Evolutionary conservation across 2,113 vertebrate species (phyloP), one percentile per base, ranked within the genome.

Genomic region (Nycticryphes semicollaris): DNA sequence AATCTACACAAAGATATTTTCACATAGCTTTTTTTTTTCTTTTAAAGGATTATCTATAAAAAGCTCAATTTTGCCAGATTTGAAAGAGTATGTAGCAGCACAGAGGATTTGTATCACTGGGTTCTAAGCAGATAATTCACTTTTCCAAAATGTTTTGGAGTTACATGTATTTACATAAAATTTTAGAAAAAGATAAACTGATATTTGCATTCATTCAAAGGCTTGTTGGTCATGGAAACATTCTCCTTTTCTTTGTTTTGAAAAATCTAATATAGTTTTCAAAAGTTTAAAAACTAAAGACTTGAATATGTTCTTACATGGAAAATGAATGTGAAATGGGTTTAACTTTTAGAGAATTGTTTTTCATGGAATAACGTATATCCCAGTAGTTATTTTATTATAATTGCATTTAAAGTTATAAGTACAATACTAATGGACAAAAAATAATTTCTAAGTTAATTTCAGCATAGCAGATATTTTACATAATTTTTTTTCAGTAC

Each of bases 381-480:
- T 51, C 35, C 33, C 22, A 62, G 6, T 80, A 56, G 33, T 57
- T 90, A 93, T 91, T 97, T 89, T 97, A 95, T 91, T 84, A 79
- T 90, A 84, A 39, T 90, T 96, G 12, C 25, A 94, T 97, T 95
- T 92, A 80, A 93, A 90, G 21, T 86, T 92, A 28, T 62, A 95
- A 50, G 18, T 35, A 92, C 50, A 91, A 87, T 95, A 72, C 13
- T 86, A 95, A 92, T 77, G 31, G 31, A 82, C 53, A 90, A 94
- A 90, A 54, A 53, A 51, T 93, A 18, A 88, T 95, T 91, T 93
- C 8, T 43, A 90, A 87, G 21, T 92, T 96, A 96, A 93, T 93
- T 96, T 89, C 27, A 73, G 41, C 24, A 82, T 56, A 92, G 16
- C 14, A 41, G 70, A 51, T 84, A 33, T 82, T 95, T 81, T 68